phyloP scores from a whole-genome alignment of 2,888 invertebrate genomes.

The Electrophaes corylata region DNA sequence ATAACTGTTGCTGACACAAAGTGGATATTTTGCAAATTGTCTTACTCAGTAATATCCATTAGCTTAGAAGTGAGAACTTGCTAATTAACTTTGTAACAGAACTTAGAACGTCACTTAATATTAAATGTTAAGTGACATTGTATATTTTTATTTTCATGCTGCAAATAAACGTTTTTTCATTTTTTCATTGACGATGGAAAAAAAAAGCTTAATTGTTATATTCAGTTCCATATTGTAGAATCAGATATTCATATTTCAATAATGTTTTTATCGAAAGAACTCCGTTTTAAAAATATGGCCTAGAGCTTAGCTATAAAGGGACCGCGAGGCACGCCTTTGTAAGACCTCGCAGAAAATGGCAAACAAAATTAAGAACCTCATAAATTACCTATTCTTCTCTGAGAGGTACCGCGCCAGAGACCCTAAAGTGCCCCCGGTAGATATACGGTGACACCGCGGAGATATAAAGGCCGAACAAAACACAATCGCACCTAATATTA shows the following conservation, averaged over 20 bases:
- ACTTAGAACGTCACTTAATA: neutral
- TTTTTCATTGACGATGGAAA: too few relatives aligned
- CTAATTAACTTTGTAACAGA: constrained; percentile 11
- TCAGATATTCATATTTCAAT: neutral
- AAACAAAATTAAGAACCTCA: constrained; percentile 41
- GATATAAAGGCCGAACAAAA: constrained; percentile 42
- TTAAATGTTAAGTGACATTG: too few relatives aligned
- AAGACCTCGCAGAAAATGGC: constrained; percentile 34
- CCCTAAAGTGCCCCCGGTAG: constrained; percentile 41
- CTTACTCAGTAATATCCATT: constrained; percentile 13
- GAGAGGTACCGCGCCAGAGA: constrained; percentile 36
- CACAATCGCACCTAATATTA: constrained; percentile 48
- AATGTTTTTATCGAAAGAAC: neutral
- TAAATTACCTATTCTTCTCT: constrained; percentile 43
- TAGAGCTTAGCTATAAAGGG: constrained; percentile 22
- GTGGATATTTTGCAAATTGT: constrained; percentile 21
- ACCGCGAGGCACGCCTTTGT: constrained; percentile 24
- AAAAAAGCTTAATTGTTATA: neutral
- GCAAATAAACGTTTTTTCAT: too few relatives aligned
- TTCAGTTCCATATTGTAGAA: neutral
- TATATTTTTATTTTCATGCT: too few relatives aligned
- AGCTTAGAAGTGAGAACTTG: constrained; percentile 1
- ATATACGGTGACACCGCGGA: constrained; percentile 38
- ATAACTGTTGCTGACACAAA: constrained; percentile 16
- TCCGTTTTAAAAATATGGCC: constrained; percentile 10